Evolutionary conservation across 1,140 invertebrate genomes (phyloP), one percentile per base, ranked within the genome.

Genomic region (Drosophila kepulauana): DNA sequence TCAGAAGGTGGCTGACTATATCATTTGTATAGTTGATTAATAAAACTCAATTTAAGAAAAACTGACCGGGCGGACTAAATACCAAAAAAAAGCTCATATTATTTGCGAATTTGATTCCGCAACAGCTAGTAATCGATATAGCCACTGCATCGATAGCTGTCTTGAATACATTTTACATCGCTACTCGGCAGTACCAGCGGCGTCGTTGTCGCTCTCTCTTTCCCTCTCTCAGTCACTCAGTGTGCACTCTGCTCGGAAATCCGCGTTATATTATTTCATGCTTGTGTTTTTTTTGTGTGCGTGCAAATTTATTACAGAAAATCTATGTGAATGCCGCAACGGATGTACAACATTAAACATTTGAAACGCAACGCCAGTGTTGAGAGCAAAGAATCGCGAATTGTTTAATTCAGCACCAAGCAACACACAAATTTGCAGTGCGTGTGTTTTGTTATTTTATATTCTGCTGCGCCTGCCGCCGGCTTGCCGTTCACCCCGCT

Each of bases 131-230:
- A 15, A 56, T 56, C 41, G 41, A 45, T 43, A 25, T n/a, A 11
- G 3, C 20, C 0, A 8, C 11, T 43, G 5, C 15, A 54, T 35
- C 48, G 28, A 46, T 20, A 25, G 6, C 8, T 33, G 51, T 58
- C 52, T 52, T 56, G 63, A 11, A 13, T 10, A 13, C 5, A 51
- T 8, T 57, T 58, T 51, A 59, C 70, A 67, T 67, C 70, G 59
- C 63, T 59, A 59, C 33, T 28, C 5, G 35, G 35, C 35, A 5
- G 35, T 10, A 52, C 10, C 10, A 52, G 35, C 70, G 69, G 69
- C 70, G 70, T 73, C 70, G 43, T 25, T 66, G 52, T 59, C 38
- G n/a, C 20, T 70, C 33, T 51, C 54, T 30, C 20, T n/a, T 10
- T 25, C 20, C 20, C 20, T 25, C 20, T 25, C 20, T 25, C 20